Base-by-base conservation (phyloP, 2,888 invertebrate genomes). In the Octonoba sinensis region DNA sequence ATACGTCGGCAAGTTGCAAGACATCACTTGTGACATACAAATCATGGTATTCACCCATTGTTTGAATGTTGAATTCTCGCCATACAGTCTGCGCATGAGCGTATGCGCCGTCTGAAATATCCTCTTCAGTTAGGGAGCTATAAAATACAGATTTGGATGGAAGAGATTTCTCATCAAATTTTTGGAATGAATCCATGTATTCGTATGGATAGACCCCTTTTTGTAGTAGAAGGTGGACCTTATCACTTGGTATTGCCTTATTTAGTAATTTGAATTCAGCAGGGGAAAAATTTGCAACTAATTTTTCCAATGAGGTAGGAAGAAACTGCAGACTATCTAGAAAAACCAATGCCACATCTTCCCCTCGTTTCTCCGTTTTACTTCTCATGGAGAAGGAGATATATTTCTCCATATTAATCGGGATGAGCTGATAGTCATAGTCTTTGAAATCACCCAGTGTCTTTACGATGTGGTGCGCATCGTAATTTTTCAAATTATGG, bases 21-120 rank as follows among this genome's bases (percentile, higher is more conserved):
- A 84, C 82, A 75, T 86, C 86, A 11, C 79, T 69, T 27, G 78
- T 64, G 0, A 84, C 16, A 73, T 87, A 87, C 6, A 86, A 49
- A 66, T 85, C 85, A 54, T 84, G 84, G 69, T 86, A 85, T 46
- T 86, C 84, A 2, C 86, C 85, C 2, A 87, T 6, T 46, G 51
- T 73, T 6, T 85, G 77, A 36, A 84, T 36, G 11, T 46, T 44
- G 44, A 73, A 73, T 16, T 36, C 12, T 15, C 56, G 11, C 73
- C 54, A 65, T 20, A 73, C 73, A 16, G n/a, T 36, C n/a, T 56
- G 64, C 0, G 44, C 73, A 54, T 73, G 73, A 11, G 4, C 1
- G 20, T 73, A 65, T 8, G 64, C 62, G 11, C 56, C 70, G 27
- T 27, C 6, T 2, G 3, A 3, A 3, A 27, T 6, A 3, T 2